Conservation (phyloP, 2,113 vertebrate species). For the pig (Sus scrofa) region DNA sequence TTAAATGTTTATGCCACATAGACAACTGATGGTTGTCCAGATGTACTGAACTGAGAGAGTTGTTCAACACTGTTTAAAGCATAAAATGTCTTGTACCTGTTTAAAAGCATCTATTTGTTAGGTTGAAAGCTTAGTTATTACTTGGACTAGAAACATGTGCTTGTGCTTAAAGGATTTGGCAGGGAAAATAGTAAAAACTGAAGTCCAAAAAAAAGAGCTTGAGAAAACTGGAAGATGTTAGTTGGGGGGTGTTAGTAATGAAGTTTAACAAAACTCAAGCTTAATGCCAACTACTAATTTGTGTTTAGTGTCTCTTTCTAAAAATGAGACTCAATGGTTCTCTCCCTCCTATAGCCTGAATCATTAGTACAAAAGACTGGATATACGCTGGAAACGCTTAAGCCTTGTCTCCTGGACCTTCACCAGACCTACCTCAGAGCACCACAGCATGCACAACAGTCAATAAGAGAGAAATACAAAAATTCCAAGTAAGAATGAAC, state of each 20-base stretch:
- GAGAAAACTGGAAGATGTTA: not conserved
- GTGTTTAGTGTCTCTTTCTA: not conserved
- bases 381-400: slow-evolving; percentile 93
- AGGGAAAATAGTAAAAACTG: not conserved
- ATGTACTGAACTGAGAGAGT: not conserved
- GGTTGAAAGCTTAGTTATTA: not conserved
- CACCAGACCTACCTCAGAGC: slow-evolving; percentile 93
- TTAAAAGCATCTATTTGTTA: not conserved
- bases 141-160: not conserved
- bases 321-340: not conserved
- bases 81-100: not conserved
- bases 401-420: slow-evolving; percentile 95
- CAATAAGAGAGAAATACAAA: slow-evolving; percentile 98
- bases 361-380: slow-evolving; percentile 90
- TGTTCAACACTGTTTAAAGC: not conserved
- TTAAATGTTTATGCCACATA: not conserved
- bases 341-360: slow-evolving; percentile 88
- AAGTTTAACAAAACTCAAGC: not conserved
- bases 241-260: not conserved
- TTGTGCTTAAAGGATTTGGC: not conserved
- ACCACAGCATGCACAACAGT: slow-evolving; percentile 95
- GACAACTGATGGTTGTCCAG: not conserved
- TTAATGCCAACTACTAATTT: not conserved
- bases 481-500: slow-evolving; percentile 91
- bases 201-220: not conserved